Conservation (phyloP, 2,113 vertebrate species). For the Xiphophorus maculatus region DNA sequence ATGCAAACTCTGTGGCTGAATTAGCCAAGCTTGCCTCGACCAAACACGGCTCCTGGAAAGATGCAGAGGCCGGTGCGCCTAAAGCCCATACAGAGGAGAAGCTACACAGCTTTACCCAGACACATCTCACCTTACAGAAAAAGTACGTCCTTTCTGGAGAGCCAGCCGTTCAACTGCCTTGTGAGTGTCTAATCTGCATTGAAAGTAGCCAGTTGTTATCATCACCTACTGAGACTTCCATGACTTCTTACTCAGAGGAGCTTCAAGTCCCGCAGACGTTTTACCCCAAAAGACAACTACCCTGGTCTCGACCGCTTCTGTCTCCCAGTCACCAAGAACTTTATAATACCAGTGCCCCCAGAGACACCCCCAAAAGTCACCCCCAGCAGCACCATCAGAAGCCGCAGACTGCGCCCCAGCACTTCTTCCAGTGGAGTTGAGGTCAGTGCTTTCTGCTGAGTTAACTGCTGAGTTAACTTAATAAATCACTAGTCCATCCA, state of each 20-base stretch:
- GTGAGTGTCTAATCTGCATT: conserved; percentile 64
- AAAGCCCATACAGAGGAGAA: conserved; percentile 78
- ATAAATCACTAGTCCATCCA: neutral
- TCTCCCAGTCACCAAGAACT: conserved; percentile 83
- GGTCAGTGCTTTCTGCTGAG: conserved; percentile 29
- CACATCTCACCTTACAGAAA: conserved; percentile 68
- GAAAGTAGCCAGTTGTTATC: neutral
- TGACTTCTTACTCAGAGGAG: conserved; percentile 77
- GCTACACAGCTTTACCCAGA: conserved; percentile 60
- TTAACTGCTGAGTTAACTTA: conserved; percentile 20
- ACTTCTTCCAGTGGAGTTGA: conserved; percentile 77
- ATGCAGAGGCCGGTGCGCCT: conserved; percentile 81
- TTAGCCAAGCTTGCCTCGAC: conserved; percentile 80
- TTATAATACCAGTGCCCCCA: conserved; percentile 81
- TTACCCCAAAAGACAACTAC: conserved; percentile 61
- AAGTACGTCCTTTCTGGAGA: conserved; percentile 58
- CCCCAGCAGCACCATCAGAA: conserved; percentile 57
- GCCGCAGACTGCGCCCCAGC: conserved; percentile 78
- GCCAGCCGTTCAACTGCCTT: conserved; percentile 62
- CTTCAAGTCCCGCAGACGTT: conserved; percentile 65
- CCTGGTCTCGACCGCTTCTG: conserved; percentile 77
- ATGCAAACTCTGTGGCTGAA: neutral
- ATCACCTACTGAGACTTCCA: conserved; percentile 5
- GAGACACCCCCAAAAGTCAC: conserved; percentile 45
- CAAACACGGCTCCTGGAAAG: conserved; percentile 88